Conservation (phyloP, 2,113 vertebrate species). For the Fukomys damarensis region DNA sequence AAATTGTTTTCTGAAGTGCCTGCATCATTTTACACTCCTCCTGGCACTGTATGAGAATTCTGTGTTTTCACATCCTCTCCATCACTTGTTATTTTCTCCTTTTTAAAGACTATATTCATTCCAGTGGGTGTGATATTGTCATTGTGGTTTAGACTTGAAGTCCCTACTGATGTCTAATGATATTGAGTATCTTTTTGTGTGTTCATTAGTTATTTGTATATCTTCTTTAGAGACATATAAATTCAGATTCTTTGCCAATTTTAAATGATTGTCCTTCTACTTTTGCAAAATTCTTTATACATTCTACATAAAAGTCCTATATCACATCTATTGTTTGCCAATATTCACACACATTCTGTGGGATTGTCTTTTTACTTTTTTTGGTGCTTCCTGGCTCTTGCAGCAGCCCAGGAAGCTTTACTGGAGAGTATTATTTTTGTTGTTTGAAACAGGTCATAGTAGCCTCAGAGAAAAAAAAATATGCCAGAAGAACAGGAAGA, state of each 20-base stretch:
- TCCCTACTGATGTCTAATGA: not conserved
- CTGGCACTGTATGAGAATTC: not conserved
- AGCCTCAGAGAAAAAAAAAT: not conserved
- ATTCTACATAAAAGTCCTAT: not conserved
- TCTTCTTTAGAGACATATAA: conserved; percentile 28
- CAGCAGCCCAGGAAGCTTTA: not conserved
- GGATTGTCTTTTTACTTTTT: not conserved
- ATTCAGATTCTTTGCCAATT: not conserved
- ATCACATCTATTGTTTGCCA: not conserved
- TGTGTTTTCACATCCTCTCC: not conserved
- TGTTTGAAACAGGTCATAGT: not conserved
- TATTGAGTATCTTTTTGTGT: not conserved
- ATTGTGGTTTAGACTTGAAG: not conserved
- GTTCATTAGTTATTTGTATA: not conserved
- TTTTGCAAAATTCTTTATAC: conserved; percentile 36
- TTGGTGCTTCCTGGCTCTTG: not conserved
- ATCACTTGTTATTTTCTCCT: not conserved
- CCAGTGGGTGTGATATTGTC: not conserved
- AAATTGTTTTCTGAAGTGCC: conserved; percentile 35
- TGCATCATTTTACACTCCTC: not conserved
- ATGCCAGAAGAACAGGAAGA: not conserved
- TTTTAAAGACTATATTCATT: not conserved
- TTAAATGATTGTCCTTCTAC: conserved; percentile 24
- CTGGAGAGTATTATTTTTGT: not conserved
- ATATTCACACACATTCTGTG: not conserved